These are phyloP conservation scores for Ia io DNA, from an alignment of 2,113 vertebrate genomes.

Conservation along the genomic window DNA sequence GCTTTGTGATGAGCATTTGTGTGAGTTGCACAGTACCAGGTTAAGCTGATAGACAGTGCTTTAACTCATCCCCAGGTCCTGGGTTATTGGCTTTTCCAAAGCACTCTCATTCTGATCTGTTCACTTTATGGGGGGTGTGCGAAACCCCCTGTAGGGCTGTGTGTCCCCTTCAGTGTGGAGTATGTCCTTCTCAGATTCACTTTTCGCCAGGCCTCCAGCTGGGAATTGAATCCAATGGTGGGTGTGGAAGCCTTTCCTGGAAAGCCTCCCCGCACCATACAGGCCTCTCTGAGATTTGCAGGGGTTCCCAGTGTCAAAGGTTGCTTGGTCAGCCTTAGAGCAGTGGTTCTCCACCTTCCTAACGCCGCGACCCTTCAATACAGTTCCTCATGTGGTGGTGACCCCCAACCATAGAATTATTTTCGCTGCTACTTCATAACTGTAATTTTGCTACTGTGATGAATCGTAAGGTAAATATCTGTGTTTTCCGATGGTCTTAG, in stretches of 20 bases:
- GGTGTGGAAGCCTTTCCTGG: not conserved
- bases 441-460: too few relatives aligned
- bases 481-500: too few relatives aligned
- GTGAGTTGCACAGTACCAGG: not conserved
- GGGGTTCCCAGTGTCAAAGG: not conserved
- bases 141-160: not conserved
- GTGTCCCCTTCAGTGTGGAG: not conserved
- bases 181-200: not conserved
- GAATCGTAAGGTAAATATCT: too few relatives aligned
- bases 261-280: not conserved
- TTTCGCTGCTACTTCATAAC: too few relatives aligned
- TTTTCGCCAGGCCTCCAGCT: not conserved
- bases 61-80: not conserved
- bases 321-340: not conserved
- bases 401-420: too few relatives aligned
- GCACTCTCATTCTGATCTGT: not conserved
- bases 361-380: too few relatives aligned
- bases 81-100: not conserved
- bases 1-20: not conserved
- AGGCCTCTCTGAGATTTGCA: not conserved
- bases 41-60: fast-evolving
- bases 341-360: too few relatives aligned
- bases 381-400: too few relatives aligned
- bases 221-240: not conserved
- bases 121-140: not conserved